Conservation (phyloP, 2,888 invertebrate genomes). For the Cheilosia vernalis region DNA sequence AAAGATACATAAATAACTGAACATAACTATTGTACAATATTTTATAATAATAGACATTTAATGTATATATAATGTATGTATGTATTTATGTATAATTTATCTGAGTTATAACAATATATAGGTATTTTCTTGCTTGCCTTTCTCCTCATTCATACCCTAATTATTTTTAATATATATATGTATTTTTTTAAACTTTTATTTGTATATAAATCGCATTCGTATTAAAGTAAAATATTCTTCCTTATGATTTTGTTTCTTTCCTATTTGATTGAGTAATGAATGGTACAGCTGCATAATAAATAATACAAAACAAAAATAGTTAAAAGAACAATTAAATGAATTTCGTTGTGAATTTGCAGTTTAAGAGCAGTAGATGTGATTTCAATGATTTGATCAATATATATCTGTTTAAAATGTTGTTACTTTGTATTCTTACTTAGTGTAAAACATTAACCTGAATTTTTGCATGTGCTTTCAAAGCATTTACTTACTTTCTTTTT, state of each 20-base stretch:
- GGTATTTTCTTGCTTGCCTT: conserved; percentile 48
- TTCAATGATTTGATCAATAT: conserved; percentile 7
- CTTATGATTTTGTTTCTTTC: conserved; percentile 14
- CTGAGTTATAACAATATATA: conserved; percentile 73
- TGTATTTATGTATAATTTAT: conserved; percentile 67
- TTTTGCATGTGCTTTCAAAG: conserved; percentile 48
- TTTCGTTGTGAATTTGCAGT: conserved; percentile 69
- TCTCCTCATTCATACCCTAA: conserved; percentile 56
- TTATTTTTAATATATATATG: conserved; percentile 23
- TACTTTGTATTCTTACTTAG: conserved; percentile 14
- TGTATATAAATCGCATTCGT: conserved; percentile 48
- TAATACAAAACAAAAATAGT: conserved; percentile 16
- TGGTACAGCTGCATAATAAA: conserved; percentile 56
- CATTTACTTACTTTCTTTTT: conserved; percentile 22
- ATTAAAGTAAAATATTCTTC: conserved; percentile 39
- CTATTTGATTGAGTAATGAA: conserved; percentile 55
- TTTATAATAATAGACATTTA: conserved; percentile 63
- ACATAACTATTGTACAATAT: conserved; percentile 73
- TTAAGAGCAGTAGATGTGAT: conserved; percentile 53
- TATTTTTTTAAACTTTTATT: conserved; percentile 4
- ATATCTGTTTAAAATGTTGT: conserved; percentile 7
- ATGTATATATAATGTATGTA: conserved; percentile 41
- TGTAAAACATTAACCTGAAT: conserved; percentile 67
- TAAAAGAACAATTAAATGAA: conserved; percentile 44
- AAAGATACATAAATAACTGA: conserved; percentile 73